A percentile compares a stretch with the other conserved stretches of the same genome.
Conservation (phyloP, 2,797 vertebrate genomes). For the Hipposideros larvatus region DNA sequence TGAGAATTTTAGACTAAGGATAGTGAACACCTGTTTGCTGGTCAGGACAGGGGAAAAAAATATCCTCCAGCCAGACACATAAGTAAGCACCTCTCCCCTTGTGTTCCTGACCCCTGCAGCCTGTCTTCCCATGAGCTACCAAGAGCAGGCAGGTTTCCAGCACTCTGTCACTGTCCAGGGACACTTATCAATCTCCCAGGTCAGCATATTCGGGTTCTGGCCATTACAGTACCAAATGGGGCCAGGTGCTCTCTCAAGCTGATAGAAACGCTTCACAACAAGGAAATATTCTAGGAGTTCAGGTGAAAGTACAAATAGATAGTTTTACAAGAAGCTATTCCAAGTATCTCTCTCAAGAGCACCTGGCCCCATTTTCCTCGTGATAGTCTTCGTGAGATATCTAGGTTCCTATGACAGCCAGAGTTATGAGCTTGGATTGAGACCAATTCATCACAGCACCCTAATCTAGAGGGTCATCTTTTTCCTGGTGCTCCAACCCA, state of each 20-base stretch:
- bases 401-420: slow-evolving; percentile 2
- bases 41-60: background rate
- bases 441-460: background rate
- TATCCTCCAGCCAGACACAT: background rate
- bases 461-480: background rate
- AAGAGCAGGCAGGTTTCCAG: background rate
- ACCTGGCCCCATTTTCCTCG: background rate
- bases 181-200: background rate
- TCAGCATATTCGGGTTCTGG: background rate
- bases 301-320: no score
- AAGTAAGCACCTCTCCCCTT: background rate
- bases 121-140: background rate
- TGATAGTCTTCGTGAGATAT: background rate
- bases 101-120: background rate
- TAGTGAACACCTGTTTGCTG: background rate
- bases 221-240: background rate
- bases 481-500: background rate
- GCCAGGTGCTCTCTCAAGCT: slow-evolving; percentile 7
- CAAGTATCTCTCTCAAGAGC: background rate
- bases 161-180: background rate
- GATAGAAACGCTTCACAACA: no score
- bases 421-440: slow-evolving; percentile 53
- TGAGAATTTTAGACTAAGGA: background rate
- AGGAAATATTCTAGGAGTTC: no score
- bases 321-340: no score